Conservation (phyloP, 2,888 invertebrate genomes). For the Rhamnusium bicolor region DNA sequence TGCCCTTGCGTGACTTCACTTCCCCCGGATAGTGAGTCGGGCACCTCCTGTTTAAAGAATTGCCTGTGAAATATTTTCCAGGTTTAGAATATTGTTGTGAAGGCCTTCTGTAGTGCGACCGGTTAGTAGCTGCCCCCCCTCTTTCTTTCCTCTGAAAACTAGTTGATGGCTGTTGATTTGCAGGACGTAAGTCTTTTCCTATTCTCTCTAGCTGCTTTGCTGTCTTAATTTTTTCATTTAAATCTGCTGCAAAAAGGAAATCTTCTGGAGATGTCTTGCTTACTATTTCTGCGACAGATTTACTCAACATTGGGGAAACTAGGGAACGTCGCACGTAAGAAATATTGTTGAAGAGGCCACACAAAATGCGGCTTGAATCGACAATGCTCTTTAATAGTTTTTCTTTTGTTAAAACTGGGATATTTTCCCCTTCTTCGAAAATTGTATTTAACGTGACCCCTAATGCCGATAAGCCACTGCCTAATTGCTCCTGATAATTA, state of each 20-base stretch:
- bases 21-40: neutral
- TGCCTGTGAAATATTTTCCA: neutral
- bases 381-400: no score
- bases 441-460: no score
- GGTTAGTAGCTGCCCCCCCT: neutral
- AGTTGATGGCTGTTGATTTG: neutral
- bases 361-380: no score
- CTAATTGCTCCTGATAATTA: no score
- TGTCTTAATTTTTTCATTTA: neutral
- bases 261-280: neutral
- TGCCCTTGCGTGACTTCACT: neutral
- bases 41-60: neutral
- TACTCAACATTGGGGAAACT: neutral
- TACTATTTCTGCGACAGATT: neutral
- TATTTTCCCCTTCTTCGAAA: no score
- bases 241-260: neutral
- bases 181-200: neutral
- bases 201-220: neutral
- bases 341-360: neutral
- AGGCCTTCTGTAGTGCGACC: neutral
- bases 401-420: no score
- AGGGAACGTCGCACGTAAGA: neutral
- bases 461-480: no score
- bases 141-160: neutral
- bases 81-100: neutral